Percentiles rank a stretch among this genome's conserved stretches.
Evolutionary conservation across 2,113 vertebrate species (phyloP).

Genomic region (Trichechus manatus): DNA sequence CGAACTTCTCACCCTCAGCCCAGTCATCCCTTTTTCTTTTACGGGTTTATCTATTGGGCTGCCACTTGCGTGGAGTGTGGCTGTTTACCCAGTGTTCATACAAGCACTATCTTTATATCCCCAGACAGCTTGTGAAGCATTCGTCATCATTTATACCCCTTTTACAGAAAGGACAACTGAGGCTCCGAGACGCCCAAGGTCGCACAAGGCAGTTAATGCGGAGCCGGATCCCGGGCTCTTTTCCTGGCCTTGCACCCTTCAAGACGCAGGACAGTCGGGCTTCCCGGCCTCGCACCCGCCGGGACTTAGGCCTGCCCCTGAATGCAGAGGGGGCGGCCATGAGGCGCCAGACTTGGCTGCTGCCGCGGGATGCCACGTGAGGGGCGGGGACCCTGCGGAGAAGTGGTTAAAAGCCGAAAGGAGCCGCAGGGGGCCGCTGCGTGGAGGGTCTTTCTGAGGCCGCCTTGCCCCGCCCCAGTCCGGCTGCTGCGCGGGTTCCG

Average conservation of each 20-base stretch:
- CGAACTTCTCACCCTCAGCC: not conserved
- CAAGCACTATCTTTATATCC: not conserved
- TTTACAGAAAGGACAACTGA: not conserved
- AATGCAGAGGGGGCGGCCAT: constrained; percentile 70
- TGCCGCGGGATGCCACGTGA: constrained; percentile 81
- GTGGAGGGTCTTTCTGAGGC: constrained; percentile 73
- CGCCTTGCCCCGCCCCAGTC: constrained; percentile 68
- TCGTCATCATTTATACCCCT: not conserved
- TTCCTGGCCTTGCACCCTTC: not conserved
- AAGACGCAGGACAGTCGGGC: not conserved
- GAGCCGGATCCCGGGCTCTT: not conserved
- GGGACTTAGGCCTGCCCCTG: constrained; percentile 23
- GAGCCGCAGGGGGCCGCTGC: constrained; percentile 74
- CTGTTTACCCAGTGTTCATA: not conserved
- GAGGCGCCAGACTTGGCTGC: constrained; percentile 79
- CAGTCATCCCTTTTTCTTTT: not conserved
- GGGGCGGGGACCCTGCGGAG: constrained; percentile 81
- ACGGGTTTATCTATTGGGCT: not conserved
- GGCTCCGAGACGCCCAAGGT: constrained; percentile 47
- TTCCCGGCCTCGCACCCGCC: not conserved
- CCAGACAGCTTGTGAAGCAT: not conserved
- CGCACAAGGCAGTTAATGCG: not conserved
- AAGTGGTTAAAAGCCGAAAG: constrained; percentile 75
- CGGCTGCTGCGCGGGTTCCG: not conserved
- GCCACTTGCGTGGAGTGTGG: constrained; percentile 19